Evolutionary conservation across 2,888 invertebrate genomes (phyloP).

Genomic region (Urechis unicinctus): DNA sequence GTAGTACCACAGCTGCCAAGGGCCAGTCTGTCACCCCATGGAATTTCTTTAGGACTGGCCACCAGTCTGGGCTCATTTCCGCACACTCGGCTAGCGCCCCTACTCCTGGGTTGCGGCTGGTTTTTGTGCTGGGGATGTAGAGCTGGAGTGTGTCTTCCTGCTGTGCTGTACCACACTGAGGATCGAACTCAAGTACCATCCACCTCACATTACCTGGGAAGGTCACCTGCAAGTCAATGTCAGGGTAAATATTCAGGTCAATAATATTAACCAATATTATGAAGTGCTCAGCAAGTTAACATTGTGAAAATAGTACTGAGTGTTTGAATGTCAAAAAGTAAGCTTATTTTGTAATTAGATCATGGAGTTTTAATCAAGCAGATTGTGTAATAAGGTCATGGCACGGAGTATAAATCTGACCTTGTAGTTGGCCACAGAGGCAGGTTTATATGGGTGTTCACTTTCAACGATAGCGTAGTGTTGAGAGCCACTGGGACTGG

Average conservation of each 20-base stretch:
- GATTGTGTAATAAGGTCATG: too few relatives aligned
- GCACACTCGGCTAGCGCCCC: conserved; percentile 8
- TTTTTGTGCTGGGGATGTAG: conserved; percentile 53
- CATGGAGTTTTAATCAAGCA: too few relatives aligned
- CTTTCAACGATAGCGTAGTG: conserved; percentile 90
- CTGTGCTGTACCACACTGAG: conserved; percentile 84
- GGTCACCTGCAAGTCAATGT: conserved; percentile 60
- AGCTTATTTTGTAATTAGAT: too few relatives aligned
- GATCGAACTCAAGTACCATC: conserved; percentile 89
- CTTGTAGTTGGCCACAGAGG: conserved; percentile 66
- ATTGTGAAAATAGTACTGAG: too few relatives aligned
- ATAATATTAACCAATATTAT: too few relatives aligned
- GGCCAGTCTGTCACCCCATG: conserved; percentile 72
- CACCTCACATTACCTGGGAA: conserved; percentile 85
- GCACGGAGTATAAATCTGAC: conserved; percentile 39
- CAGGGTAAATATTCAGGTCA: too few relatives aligned
- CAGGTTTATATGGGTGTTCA: conserved; percentile 90
- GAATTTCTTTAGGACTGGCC: conserved; percentile 52
- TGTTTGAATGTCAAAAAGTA: too few relatives aligned
- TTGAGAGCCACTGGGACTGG: conserved; percentile 55
- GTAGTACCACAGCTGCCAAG: conserved; percentile 68
- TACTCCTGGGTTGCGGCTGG: conserved; percentile 1
- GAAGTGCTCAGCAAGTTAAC: too few relatives aligned
- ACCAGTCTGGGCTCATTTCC: conserved; percentile 23
- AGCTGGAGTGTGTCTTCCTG: conserved; percentile 74